Percentiles rank a stretch among this genome's conserved stretches.
Evolutionary conservation across 2,888 invertebrate genomes (phyloP).

Genomic region (Mythimna ferrago): DNA sequence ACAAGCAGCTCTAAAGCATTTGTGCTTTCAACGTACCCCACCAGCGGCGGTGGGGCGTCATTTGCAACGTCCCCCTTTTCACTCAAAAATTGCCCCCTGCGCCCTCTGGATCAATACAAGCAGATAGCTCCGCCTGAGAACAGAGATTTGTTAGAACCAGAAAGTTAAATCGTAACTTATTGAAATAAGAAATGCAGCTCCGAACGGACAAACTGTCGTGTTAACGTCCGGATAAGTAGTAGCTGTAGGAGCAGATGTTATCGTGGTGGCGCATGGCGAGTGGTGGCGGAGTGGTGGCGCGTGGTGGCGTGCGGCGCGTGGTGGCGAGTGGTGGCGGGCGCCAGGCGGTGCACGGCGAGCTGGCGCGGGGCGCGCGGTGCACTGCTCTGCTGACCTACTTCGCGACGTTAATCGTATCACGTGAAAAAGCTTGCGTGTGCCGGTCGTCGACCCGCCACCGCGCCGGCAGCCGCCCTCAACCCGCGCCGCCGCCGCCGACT

Average conservation of each 20-base stretch:
- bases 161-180: conserved; percentile 32
- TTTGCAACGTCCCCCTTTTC: conserved; percentile 19
- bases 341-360: conserved; percentile 55
- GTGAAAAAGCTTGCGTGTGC: conserved; percentile 84
- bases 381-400: conserved; percentile 83
- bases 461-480: conserved; percentile 63
- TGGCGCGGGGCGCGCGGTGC: conserved; percentile 70
- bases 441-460: conserved; percentile 76
- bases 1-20: conserved; percentile 3
- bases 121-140: background rate
- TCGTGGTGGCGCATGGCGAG: conserved; percentile 43
- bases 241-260: conserved; percentile 42
- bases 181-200: conserved; percentile 31
- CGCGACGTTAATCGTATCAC: conserved; percentile 81
- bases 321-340: conserved; percentile 34
- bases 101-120: conserved; percentile 34
- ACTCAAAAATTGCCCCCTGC: conserved; percentile 2
- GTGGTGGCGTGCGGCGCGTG: conserved; percentile 27
- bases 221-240: conserved; percentile 38
- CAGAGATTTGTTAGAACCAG: conserved; percentile 8
- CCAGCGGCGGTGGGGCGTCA: conserved; percentile 1
- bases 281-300: conserved; percentile 28
- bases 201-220: conserved; percentile 26
- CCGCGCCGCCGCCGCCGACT: conserved; percentile 20
- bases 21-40: background rate